phyloP scores from a whole-genome alignment of 2,797 vertebrate genomes.

The Agapornis canus region DNA sequence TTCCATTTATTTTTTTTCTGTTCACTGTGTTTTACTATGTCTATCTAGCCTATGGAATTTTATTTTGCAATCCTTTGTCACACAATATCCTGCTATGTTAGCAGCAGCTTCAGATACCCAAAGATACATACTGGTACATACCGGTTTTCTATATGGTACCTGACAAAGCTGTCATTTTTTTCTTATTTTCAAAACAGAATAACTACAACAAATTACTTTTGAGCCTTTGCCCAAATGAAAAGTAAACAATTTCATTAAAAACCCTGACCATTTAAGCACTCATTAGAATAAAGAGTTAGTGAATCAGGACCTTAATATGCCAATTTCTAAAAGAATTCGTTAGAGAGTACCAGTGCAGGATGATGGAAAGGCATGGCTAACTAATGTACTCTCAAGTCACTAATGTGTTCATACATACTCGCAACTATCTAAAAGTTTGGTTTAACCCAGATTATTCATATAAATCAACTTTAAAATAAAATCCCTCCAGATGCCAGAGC shows the following conservation, averaged over 20 bases:
- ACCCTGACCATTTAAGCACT: not conserved
- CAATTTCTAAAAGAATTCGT: not conserved
- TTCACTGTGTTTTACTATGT: not conserved
- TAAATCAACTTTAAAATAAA: not conserved
- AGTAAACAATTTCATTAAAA: not conserved
- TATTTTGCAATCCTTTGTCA: not conserved
- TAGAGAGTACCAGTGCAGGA: not conserved
- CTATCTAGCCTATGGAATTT: not conserved
- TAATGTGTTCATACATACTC: not conserved
- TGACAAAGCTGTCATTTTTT: not conserved
- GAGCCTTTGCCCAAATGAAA: not conserved
- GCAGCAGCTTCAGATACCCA: not conserved
- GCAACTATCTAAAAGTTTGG: not conserved
- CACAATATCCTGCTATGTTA: not conserved
- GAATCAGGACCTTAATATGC: not conserved
- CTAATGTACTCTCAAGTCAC: not conserved
- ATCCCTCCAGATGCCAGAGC: not conserved
- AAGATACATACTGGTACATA: not conserved
- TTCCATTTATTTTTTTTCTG: not conserved
- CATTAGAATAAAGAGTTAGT: not conserved
- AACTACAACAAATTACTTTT: not conserved
- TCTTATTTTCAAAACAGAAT: not conserved
- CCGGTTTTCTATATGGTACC: rapidly evolving
- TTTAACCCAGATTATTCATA: not conserved
- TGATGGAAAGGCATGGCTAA: not conserved